Evolutionary conservation across 2,113 vertebrate species (phyloP).

Genomic region (Talpa occidentalis): DNA sequence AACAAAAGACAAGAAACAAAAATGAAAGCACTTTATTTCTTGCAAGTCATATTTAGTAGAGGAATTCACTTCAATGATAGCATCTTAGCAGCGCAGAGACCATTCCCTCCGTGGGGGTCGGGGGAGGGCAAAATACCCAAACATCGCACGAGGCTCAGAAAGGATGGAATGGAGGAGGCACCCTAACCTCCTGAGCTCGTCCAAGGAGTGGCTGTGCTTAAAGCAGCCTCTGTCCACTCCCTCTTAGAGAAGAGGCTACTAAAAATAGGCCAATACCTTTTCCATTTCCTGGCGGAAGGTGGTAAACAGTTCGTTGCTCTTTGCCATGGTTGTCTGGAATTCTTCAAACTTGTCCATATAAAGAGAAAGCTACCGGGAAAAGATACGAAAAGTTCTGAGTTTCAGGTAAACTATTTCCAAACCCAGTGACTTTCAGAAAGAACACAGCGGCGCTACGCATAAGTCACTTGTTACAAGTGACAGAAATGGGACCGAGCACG

Average conservation of each 20-base stretch:
- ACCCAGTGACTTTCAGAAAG: conserved; percentile 14
- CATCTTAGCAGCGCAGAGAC: not conserved
- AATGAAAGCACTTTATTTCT: conserved; percentile 20
- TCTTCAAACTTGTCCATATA: conserved; percentile 99
- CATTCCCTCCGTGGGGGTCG: not conserved
- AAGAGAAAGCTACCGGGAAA: conserved; percentile 92
- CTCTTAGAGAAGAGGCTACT: conserved; percentile 13
- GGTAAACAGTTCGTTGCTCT: conserved; percentile 99
- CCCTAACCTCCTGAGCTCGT: not conserved
- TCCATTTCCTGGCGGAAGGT: conserved; percentile 99
- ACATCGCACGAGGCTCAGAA: not conserved
- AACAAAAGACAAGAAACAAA: not conserved
- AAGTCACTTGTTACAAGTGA: not conserved
- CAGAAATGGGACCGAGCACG: not conserved
- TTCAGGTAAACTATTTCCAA: conserved; percentile 31
- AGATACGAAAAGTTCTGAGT: conserved; percentile 67
- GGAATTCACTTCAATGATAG: not conserved
- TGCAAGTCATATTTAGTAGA: not conserved
- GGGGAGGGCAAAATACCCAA: not conserved
- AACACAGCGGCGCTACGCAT: not conserved
- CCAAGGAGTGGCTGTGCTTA: not conserved
- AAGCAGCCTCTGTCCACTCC: not conserved
- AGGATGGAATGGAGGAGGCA: not conserved
- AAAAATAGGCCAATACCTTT: conserved; percentile 89
- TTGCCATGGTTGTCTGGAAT: conserved; percentile 99